Evolutionary conservation across 1,140 invertebrate species (phyloP).

Genomic region (Caenorhabditis inopinata): DNA sequence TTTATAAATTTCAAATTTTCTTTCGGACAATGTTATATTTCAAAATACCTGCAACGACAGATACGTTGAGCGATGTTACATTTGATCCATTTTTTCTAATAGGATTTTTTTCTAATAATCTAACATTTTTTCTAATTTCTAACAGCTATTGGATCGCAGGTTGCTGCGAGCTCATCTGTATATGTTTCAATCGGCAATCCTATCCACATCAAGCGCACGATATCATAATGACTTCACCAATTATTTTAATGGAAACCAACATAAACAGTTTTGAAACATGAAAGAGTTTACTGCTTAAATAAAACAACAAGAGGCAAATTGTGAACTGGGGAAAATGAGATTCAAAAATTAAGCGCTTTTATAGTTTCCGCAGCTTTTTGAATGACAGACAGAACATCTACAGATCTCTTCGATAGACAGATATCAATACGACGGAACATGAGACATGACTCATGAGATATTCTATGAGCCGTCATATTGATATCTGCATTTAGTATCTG

Average conservation of each 20-base stretch:
- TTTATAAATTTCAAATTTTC: too few relatives aligned
- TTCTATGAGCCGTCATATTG: neutral
- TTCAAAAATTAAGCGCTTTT: conserved; percentile 2
- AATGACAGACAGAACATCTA: conserved; percentile 2
- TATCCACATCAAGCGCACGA: too few relatives aligned
- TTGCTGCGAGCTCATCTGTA: conserved; percentile 15
- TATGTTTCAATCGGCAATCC: too few relatives aligned
- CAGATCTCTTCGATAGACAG: neutral
- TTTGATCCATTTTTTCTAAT: neutral
- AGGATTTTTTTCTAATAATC: neutral
- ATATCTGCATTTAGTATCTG: too few relatives aligned
- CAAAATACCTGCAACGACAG: conserved; percentile 37
- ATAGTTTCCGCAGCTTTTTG: conserved; percentile 10
- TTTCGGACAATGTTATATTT: too few relatives aligned
- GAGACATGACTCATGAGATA: neutral
- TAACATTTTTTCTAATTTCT: neutral
- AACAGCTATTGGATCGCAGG: conserved; percentile 27
- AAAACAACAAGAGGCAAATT: neutral
- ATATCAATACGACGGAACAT: neutral
- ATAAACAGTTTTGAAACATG: too few relatives aligned
- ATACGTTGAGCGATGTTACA: conserved; percentile 36
- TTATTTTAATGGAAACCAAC: too few relatives aligned
- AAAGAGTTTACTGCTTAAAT: too few relatives aligned
- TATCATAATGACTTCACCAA: neutral
- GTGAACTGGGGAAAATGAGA: neutral